phyloP scores from a whole-genome alignment of 1,140 invertebrate species.

The Halesus radiatus region DNA sequence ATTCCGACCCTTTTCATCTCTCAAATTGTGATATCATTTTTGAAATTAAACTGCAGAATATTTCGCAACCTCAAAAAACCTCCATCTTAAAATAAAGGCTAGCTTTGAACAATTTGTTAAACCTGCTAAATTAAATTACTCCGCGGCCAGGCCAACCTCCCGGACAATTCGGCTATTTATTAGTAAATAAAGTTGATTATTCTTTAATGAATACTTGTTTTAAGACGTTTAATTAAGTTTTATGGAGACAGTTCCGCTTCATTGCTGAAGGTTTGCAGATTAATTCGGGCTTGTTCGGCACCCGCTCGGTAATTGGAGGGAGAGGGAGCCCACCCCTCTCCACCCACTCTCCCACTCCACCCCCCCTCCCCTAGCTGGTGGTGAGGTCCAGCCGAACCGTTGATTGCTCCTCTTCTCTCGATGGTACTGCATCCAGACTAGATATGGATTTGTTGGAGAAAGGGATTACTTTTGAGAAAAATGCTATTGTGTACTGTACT shows the following conservation, averaged over 20 bases:
- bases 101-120: constrained; percentile 2
- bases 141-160: neutral
- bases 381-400: constrained; percentile 61
- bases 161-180: constrained; percentile 63
- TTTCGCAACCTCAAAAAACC: too few species aligned
- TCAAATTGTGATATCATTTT: too few species aligned
- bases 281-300: constrained; percentile 68
- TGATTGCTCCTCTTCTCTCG: constrained; percentile 70
- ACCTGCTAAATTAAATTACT: neutral
- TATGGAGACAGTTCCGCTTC: constrained; percentile 70
- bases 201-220: constrained; percentile 74
- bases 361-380: constrained; percentile 43
- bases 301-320: constrained; percentile 71
- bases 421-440: constrained; percentile 64
- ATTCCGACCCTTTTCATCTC: too few species aligned
- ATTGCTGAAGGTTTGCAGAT: constrained; percentile 59
- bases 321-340: constrained; percentile 60
- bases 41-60: too few species aligned
- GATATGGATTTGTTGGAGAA: constrained; percentile 55
- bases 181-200: constrained; percentile 73
- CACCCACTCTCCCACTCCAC: constrained; percentile 25
- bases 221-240: constrained; percentile 74
- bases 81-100: too few species aligned
- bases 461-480: constrained; percentile 10
- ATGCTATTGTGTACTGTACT: too few species aligned